Base-by-base conservation (phyloP, 2,113 vertebrate species). In the Myrmecobius fasciatus region DNA sequence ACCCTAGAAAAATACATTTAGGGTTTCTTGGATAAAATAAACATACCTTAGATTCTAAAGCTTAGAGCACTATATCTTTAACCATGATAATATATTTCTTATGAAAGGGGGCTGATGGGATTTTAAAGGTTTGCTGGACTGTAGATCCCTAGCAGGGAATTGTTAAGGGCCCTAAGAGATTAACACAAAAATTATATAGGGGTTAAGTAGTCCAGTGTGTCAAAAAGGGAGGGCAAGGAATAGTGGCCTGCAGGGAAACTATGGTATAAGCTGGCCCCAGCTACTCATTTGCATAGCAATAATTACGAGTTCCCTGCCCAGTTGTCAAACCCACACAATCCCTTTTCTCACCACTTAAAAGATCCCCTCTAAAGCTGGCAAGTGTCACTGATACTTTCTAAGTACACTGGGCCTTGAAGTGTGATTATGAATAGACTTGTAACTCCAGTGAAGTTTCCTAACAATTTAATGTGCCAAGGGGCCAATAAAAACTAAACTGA, bases 401-500 rank as follows among this genome's bases (percentile, higher is more conserved):
- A 90, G 46, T 47, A 28, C 89, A 48, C 47, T 49, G 24, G 47
- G 89, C 89, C 89, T 90, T 90, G 89, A 90, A 48, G 89, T 47
- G 47, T 90, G 89, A 90, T 90, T 90, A 90, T 49, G 89, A 90
- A 90, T 51, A 90, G 89, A 90, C 89, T 83, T 28, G 89, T 90
- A 90, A 49, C 89, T 51, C 89, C 47, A 90, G 67, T 49, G 48
- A 90, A 90, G 46, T 51, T 51, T 90, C n/a, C 89, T 51, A 11
- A 90, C 7, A 9, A 90, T 51, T 90, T 90, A 28, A 90, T 1
- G n/a, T 90, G 46, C 89, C 89, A 90, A 51, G 9, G 25, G 46
- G 47, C 89, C 67, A 47, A 51, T 51, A 90, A 51, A 90, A 51
- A 90, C 89, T 51, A 24, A 48, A 90, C 67, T 83, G 67, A 83